Base-by-base conservation (phyloP, 2,888 invertebrate genomes). In the Drosophila kuntzei region DNA sequence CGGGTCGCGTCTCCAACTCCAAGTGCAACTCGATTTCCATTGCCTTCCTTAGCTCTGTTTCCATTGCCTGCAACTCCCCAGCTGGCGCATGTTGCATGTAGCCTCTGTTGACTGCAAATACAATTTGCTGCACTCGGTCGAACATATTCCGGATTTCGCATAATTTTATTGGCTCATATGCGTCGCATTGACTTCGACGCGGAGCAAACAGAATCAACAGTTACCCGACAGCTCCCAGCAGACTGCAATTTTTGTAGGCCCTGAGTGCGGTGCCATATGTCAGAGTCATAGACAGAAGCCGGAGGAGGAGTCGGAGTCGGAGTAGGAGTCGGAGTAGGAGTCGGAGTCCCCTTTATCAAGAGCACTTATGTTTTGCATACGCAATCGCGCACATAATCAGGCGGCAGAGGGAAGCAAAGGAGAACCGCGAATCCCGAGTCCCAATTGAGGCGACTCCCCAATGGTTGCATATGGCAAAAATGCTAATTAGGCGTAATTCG, bases 401-500 rank as follows among this genome's bases (percentile, higher is more conserved):
- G 54, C 59, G 32, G 25, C 5, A n/a, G 57, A 36, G 27, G 34
- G 43, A 16, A 22, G 32, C 9, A n/a, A 18, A 29, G 20, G 20
- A 39, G 39, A n/a, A 43, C 16, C 14, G 34, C 41, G n/a, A 29
- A 16, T n/a, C 50, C 9, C 22, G 34, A 36, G 50, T 51, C 50
- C 37, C 39, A n/a, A 53, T 29, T 27, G 46, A 20, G 47, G 22
- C 37, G 54, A 46, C 58, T 55, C 61, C 44, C 44, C 9, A 14
- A 14, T 57, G 46, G 20, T 47, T 50, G 36, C 50, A 50, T 50
- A 39, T 60, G 43, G 62, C 80, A 79, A 79, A 84, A 89, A 86
- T 86, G 89, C 85, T 86, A 89, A 86, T 86, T 86, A 86, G 89
- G 87, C 85, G 87, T 87, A 89, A 87, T 86, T 81, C 89, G 89